These are phyloP conservation scores for Actenoides hombroni DNA, from an alignment of 2,113 vertebrate genomes.

Conservation along the genomic window DNA sequence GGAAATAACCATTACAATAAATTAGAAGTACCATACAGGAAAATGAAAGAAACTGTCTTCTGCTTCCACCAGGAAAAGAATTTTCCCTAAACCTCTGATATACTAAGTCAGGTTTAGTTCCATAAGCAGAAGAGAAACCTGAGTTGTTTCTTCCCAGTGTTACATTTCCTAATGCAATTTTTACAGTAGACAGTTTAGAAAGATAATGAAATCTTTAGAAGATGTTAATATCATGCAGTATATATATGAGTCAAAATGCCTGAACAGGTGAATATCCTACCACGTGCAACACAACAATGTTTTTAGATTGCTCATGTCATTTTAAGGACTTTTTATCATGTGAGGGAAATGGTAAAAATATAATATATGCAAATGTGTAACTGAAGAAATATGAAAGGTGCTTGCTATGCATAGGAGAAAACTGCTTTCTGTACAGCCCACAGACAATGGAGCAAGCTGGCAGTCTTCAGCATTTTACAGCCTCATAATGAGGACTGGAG, in stretches of 20 bases:
- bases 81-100: not conserved
- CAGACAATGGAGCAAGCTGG: not conserved
- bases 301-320: not conserved
- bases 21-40: not conserved
- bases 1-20: not conserved
- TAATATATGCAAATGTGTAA: conserved; percentile 28
- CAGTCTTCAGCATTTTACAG: conserved; percentile 22
- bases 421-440: not conserved
- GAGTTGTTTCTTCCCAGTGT: not conserved
- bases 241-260: not conserved
- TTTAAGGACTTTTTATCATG: not conserved
- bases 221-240: not conserved
- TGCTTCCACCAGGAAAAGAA: not conserved
- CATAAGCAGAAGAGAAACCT: not conserved
- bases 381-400: conserved; percentile 12
- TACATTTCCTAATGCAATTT: not conserved
- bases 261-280: not conserved
- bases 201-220: not conserved
- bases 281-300: not conserved
- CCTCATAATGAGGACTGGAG: conserved; percentile 41
- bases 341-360: not conserved
- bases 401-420: conserved; percentile 36
- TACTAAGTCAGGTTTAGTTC: not conserved
- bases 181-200: not conserved
- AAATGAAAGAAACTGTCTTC: not conserved